These are phyloP conservation scores for Peribatodes rhomboidaria DNA, from an alignment of 2,888 invertebrate species.

Conservation along the genomic window DNA sequence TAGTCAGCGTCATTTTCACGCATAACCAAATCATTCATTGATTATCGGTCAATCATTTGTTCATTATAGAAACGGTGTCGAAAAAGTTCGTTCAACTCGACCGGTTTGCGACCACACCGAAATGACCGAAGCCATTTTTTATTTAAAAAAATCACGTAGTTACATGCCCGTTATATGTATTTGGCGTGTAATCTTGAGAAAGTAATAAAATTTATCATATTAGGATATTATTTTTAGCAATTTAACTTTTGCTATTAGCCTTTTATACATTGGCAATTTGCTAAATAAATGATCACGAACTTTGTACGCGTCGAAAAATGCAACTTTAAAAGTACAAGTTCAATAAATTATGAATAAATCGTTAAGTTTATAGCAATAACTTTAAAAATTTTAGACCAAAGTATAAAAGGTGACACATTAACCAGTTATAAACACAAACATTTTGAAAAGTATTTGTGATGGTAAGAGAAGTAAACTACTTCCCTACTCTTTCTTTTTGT, in stretches of 20 bases:
- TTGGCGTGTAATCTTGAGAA: slow-evolving; percentile 48
- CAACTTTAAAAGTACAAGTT: too few species aligned
- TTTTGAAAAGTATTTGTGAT: too few species aligned
- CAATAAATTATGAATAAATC: too few species aligned
- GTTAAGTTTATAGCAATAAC: too few species aligned
- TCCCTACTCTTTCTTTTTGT: too few species aligned
- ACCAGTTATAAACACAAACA: too few species aligned
- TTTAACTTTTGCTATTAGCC: not conserved
- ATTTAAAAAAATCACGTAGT: slow-evolving; percentile 54
- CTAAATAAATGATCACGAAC: too few species aligned
- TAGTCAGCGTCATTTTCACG: slow-evolving; percentile 1
- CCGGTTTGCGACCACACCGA: slow-evolving; percentile 57
- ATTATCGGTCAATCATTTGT: slow-evolving; percentile 28
- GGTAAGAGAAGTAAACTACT: too few species aligned
- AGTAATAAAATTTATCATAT: slow-evolving; percentile 29
- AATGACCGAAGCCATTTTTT: slow-evolving; percentile 16
- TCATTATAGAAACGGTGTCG: slow-evolving; percentile 57
- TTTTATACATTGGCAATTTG: too few species aligned
- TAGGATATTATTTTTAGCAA: slow-evolving; percentile 5
- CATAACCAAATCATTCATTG: slow-evolving; percentile 27
- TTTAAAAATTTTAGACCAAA: too few species aligned
- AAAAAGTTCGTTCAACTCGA: slow-evolving; percentile 69
- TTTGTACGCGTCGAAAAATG: too few species aligned
- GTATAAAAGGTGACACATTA: too few species aligned
- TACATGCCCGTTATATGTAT: slow-evolving; percentile 56